Base-by-base conservation (phyloP, 1,140 invertebrate species). In the Battus philenor region DNA sequence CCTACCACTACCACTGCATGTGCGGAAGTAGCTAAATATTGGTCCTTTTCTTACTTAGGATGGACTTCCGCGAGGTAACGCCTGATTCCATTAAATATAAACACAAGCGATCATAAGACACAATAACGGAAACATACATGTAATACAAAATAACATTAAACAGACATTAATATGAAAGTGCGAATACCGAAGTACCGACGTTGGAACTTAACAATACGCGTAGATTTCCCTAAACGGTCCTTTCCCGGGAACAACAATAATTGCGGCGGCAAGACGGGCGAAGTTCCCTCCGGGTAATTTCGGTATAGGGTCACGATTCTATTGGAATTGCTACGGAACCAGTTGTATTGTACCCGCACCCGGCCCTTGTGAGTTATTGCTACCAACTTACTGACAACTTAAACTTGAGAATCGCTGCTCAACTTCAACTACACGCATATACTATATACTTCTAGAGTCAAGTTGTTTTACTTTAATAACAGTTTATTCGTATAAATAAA, bases 221-320 rank as follows among this genome's bases (percentile, higher is more conserved):
- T 50, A 58, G 55, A 58, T 53, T 58, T 58, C 55, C 55, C 55
- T 32, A 44, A 50, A 47, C 46, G 50, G 33, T 30, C 45, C 44
- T 33, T 30, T 41, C 32, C 26, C 11, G 32, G 31, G 24, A 41
- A 41, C 36, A 32, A 49, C 38, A 44, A 33, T 50, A 50, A 44
- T 50, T 44, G 48, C 41, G 18, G 12, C 9, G 38, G 38, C 24
- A 41, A 29, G 24, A 16, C n/a, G 4, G 38, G 12, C 26, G 13
- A 41, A 41, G 24, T 38, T 38, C 34, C 34, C 12, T 36, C 33
- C 38, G 24, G 13, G 38, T 41, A 41, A 41, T 41, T 41, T 27
- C 38, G 26, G 22, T 41, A 41, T 41, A 41, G 38, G 38, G 13
- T 10, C 38, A 41, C 9, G 8, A 6, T 27, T 29, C 26, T 27